phyloP scores from a whole-genome alignment of 2,888 invertebrate species.

The Glyphotaelius pellucidus region DNA sequence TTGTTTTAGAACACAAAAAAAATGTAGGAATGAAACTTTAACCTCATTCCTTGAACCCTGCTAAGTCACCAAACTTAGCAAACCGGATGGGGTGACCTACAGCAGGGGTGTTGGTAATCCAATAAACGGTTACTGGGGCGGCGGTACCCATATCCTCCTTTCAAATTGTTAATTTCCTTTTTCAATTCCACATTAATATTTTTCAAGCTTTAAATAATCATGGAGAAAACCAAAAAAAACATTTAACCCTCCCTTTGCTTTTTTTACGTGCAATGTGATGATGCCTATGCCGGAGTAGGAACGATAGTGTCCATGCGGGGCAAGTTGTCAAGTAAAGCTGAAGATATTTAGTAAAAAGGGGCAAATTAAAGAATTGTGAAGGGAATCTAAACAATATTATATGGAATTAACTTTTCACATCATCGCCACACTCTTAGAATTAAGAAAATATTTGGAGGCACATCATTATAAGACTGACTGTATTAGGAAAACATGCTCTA shows the following conservation, averaged over 20 bases:
- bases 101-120: too few species aligned
- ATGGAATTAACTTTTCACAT: not conserved
- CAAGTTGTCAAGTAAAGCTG: not conserved
- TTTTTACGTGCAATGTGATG: conserved; percentile 53
- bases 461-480: conserved; percentile 31
- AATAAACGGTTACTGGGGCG: too few species aligned
- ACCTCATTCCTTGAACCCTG: too few species aligned
- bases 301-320: not conserved
- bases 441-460: not conserved
- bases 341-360: not conserved
- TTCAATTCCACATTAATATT: too few species aligned
- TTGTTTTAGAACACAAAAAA: too few species aligned
- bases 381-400: not conserved
- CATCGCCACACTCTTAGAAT: not conserved
- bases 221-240: too few species aligned
- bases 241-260: conserved; percentile 5
- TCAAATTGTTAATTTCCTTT: too few species aligned
- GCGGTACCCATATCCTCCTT: too few species aligned
- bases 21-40: too few species aligned
- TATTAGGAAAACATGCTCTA: not conserved
- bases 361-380: not conserved
- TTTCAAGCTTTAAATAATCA: too few species aligned
- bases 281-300: conserved; percentile 36
- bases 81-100: too few species aligned
- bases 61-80: too few species aligned